Base-by-base conservation (phyloP, 2,888 invertebrate genomes). In the Lacanobia wlatinum region DNA sequence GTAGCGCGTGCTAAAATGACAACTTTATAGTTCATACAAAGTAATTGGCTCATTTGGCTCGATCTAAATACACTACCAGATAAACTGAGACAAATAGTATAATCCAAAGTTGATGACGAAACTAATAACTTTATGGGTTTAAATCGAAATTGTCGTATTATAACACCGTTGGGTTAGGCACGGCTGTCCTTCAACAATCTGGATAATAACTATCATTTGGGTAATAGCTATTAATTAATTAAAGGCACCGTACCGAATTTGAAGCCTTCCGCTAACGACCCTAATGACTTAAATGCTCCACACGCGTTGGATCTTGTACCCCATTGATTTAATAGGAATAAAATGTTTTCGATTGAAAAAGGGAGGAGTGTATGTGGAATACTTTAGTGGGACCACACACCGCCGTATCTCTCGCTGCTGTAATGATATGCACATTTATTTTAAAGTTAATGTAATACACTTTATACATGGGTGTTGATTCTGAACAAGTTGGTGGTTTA, bases 401-500 rank as follows among this genome's bases (percentile, higher is more conserved):
- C 88, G 87, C 88, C 87, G 91, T 89, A 88, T 90, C 90, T 93
- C 91, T 91, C 91, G 93, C 93, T 92, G 87, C 90, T 90, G 87
- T 96, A 96, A 96, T 95, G 94, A 94, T 94, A 96, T 95, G 96
- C 94, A 95, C 94, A 95, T 96, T 95, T 94, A 93, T 94, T 94
- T 93, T 87, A 91, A 90, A 90, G 88, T 89, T 89, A 90, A 91
- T 91, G 90, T 92, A 79, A 80, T 80, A 84, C 87, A 82, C 72
- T 86, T 80, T 84, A 84, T 79, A 87, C 85, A 86, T 88, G 76
- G 73, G 84, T 87, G 85, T 89, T 87, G 89, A 87, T 85, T 78
- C 65, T 80, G 69, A 78, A 77, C 76, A 81, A 48, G 63, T 62
- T 80, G 82, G 78, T 78, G 83, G 80, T 81, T 82, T 83, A 80